These are phyloP conservation scores for Zoanthus sansibaricus DNA, from an alignment of 92 coral and sea anemone species.

Conservation along the genomic window DNA sequence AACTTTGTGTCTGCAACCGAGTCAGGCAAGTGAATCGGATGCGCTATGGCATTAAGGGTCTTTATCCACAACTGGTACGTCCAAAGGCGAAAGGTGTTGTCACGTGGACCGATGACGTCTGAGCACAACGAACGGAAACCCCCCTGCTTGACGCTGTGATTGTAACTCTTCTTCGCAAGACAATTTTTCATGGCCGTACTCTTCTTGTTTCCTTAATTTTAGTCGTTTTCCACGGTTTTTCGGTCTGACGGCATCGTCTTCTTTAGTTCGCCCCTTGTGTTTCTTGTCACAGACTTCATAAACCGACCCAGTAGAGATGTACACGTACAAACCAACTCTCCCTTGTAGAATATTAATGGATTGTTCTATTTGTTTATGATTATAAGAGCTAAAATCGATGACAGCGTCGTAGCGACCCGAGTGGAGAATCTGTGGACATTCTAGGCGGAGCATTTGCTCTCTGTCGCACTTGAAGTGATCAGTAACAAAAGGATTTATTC, in stretches of 20 bases:
- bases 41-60: slow-evolving; percentile 78
- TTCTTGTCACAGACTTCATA: slow-evolving; percentile 93
- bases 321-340: slow-evolving; percentile 89
- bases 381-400: slow-evolving; percentile 93
- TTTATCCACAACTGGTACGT: slow-evolving; percentile 94
- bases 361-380: slow-evolving; percentile 82
- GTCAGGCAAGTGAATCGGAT: slow-evolving; percentile 92
- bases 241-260: slow-evolving; percentile 93
- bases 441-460: slow-evolving; percentile 79
- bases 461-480: slow-evolving; percentile 86
- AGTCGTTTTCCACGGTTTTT: slow-evolving; percentile 71
- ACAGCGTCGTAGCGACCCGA: slow-evolving; percentile 87
- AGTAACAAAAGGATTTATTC: slow-evolving; percentile 78
- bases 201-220: slow-evolving; percentile 76
- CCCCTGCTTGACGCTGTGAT: slow-evolving; percentile 81
- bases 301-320: slow-evolving; percentile 90
- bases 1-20: slow-evolving; percentile 84
- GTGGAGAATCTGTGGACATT: slow-evolving; percentile 81
- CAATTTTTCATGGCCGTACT: slow-evolving; percentile 93
- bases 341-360: slow-evolving; percentile 69
- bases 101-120: slow-evolving; percentile 98
- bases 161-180: slow-evolving; percentile 91
- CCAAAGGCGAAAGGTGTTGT: slow-evolving; percentile 95
- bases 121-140: slow-evolving; percentile 86
- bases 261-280: slow-evolving; percentile 75